These are phyloP conservation scores for Emydura subglobosa DNA, from an alignment of 2,113 vertebrate species.

Conservation along the genomic window DNA sequence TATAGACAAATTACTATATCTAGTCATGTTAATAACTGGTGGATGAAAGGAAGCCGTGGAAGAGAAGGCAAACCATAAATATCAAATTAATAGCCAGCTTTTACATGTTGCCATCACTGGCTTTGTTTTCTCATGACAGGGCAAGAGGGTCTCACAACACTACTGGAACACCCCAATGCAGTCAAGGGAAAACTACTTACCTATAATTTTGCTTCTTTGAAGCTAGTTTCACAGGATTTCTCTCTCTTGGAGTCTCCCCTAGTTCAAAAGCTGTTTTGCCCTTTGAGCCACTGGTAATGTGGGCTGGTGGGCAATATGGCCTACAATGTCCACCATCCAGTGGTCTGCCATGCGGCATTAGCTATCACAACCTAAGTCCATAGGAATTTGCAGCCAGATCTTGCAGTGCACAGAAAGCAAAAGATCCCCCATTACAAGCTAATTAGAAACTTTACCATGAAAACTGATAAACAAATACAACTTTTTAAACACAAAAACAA, in stretches of 20 bases:
- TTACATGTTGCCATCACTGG: background rate
- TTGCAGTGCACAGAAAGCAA: slow-evolving; percentile 7
- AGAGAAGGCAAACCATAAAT: background rate
- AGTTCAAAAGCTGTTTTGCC: background rate
- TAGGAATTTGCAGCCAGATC: slow-evolving; percentile 25
- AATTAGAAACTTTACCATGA: background rate
- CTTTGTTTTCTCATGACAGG: background rate
- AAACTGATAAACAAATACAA: background rate
- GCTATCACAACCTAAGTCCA: slow-evolving; percentile 19
- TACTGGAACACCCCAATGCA: background rate
- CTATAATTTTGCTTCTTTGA: background rate
- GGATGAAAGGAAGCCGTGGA: background rate
- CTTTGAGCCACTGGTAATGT: background rate
- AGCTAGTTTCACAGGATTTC: background rate
- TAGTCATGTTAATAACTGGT: background rate
- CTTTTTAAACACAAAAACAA: background rate
- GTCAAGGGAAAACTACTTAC: background rate
- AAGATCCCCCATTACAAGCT: background rate
- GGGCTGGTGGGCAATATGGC: slow-evolving; percentile 2
- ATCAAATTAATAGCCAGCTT: background rate
- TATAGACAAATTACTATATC: background rate
- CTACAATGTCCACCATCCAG: background rate
- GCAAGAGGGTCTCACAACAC: background rate
- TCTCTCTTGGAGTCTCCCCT: background rate
- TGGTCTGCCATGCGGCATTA: background rate